Base-by-base conservation (phyloP, 2,888 invertebrate genomes). In the Epinotia nisella region DNA sequence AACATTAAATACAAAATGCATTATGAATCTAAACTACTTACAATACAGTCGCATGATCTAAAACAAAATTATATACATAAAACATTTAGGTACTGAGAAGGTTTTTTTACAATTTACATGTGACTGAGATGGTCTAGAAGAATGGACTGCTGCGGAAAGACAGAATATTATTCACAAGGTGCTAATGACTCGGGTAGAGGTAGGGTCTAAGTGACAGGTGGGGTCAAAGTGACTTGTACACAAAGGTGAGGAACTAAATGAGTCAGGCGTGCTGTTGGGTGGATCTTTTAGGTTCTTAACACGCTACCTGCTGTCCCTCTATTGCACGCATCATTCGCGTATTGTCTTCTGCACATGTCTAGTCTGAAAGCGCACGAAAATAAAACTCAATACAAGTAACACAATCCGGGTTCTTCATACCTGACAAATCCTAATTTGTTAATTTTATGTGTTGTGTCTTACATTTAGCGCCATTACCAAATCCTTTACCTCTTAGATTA, bases 321-420 rank as follows among this genome's bases (percentile, higher is more conserved):
- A 97, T 98, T 98, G 97, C 98, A 98, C 94, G 97, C 96, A 94
- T 98, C 98, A 95, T 96, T 97, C 92, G 97, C 96, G 95, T 96
- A 97, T 95, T 97, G 96, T 95, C 98, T 96, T 95, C 98, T 97
- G 97, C 98, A 98, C 98, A 98, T 98, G 97, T 98, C 98, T 96
- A 98, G 97, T 97, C 98, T 98, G 98, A 94, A 97, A 97, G 91
- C 83, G 83, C 89, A 94, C 89, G 94, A 93, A 93, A 95, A 95
- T 87, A 92, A 90, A 91, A 89, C 91, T 91, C 82, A 90, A 87
- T 86, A 87, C 83, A 81, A 81, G 82, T 75, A 80, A 76, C 60
- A 70, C 65, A 67, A 35, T 62, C 51, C 10, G 58, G 17, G 59
- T 53, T 67, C 68, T 74, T 74, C 19, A 41, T 59, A 51, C 72